Percentiles rank a stretch among this genome's conserved stretches.
Evolutionary conservation across 2,113 vertebrate species (phyloP).

Genomic region (Platichthys stellatus): DNA sequence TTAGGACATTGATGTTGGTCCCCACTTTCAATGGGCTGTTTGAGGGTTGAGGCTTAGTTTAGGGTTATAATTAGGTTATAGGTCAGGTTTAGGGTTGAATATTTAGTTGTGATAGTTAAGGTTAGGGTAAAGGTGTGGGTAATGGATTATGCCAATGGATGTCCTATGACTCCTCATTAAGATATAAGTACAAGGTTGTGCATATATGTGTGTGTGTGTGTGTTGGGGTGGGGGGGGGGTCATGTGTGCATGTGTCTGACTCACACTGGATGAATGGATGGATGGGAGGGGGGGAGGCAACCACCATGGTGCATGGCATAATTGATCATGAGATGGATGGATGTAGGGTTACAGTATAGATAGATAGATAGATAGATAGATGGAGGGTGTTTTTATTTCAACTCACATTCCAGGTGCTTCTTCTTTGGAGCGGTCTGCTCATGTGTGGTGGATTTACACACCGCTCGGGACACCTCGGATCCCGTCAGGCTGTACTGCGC

Average conservation of each 20-base stretch:
- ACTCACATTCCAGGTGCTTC: slow-evolving; percentile 99
- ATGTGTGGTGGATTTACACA: slow-evolving; percentile 98
- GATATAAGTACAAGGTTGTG: slow-evolving; percentile 5
- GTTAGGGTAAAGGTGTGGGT: not conserved
- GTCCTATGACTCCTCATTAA: not conserved
- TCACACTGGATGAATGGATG: slow-evolving; percentile 20
- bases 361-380: slow-evolving; percentile 27
- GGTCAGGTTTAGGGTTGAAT: no score
- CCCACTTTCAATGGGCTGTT: no score
- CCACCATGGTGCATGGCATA: no score
- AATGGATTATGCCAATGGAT: not conserved
- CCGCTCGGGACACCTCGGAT: slow-evolving; percentile 94
- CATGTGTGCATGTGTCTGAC: no score
- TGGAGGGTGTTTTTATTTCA: slow-evolving; percentile 2
- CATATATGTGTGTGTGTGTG: not conserved
- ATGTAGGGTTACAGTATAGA: slow-evolving; percentile 17
- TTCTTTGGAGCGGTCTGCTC: slow-evolving; percentile 99
- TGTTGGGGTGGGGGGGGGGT: no score
- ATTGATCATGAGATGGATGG: not conserved
- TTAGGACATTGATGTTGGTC: no score
- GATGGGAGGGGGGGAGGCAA: no score
- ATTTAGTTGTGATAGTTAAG: not conserved
- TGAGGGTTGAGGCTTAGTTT: no score
- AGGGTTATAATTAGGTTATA: no score
- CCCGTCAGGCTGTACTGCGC: slow-evolving; percentile 98